These are phyloP conservation scores for Umimayanthus chanpuru DNA, from an alignment of 92 coral and sea anemone species.

Conservation along the genomic window DNA sequence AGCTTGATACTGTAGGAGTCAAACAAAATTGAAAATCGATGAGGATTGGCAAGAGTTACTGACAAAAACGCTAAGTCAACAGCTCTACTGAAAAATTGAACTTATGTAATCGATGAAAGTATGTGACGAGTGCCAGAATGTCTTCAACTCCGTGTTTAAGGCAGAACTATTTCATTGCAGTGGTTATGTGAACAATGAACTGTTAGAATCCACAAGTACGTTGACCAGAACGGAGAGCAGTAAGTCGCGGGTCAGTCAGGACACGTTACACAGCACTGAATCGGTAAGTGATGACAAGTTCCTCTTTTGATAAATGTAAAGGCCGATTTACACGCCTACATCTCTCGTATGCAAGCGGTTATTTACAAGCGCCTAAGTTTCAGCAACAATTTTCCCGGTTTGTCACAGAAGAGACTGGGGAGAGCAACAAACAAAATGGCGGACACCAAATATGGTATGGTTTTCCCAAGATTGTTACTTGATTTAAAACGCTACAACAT, in stretches of 20 bases:
- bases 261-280: slow-evolving; percentile 86
- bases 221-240: slow-evolving; percentile 87
- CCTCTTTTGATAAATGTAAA: no score
- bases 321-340: no score
- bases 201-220: slow-evolving; percentile 82
- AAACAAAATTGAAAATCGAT: neutral
- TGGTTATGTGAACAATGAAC: slow-evolving; percentile 61
- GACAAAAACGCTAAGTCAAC: neutral
- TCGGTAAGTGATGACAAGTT: slow-evolving; percentile 67
- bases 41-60: neutral
- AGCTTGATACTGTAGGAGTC: neutral
- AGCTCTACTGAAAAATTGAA: no score
- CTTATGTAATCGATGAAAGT: neutral
- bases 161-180: neutral
- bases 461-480: neutral
- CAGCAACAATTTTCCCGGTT: no score
- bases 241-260: slow-evolving; percentile 84
- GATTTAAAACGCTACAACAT: no score
- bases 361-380: no score
- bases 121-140: neutral
- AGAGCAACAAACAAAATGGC: neutral
- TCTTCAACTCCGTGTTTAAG: neutral
- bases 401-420: no score
- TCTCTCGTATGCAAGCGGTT: neutral
- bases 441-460: no score